phyloP scores from a whole-genome alignment of 2,113 vertebrate species.

The Cariama cristata region DNA sequence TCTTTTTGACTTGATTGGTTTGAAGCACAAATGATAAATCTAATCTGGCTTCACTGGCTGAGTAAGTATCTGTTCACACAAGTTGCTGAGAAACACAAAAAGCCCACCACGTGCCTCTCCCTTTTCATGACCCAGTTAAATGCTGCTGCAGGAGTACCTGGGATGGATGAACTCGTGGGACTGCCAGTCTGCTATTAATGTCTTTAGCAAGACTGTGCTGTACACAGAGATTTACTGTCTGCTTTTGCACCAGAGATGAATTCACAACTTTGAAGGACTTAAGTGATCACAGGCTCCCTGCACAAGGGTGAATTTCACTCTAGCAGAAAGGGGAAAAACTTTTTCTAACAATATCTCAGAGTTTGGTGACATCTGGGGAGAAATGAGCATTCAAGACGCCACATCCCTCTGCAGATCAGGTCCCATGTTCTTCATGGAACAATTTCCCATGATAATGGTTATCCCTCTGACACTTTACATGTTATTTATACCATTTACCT shows the following conservation, averaged over 20 bases:
- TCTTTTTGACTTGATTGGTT: conserved; percentile 26
- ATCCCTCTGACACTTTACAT: neutral
- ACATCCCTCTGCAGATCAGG: neutral
- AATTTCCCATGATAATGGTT: neutral
- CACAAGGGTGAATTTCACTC: neutral
- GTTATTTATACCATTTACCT: neutral
- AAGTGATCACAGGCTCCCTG: neutral
- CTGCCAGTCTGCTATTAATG: neutral
- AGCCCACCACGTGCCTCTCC: neutral
- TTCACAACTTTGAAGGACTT: neutral
- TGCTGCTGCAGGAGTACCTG: neutral
- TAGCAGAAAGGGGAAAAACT: neutral
- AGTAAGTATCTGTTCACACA: neutral
- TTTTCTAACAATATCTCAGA: neutral
- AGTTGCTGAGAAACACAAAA: neutral
- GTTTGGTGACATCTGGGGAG: neutral
- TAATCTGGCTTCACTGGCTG: conserved; percentile 36
- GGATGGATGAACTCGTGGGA: neutral
- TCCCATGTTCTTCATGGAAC: neutral
- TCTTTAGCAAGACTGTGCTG: neutral
- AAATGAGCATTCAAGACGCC: neutral
- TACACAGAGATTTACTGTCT: neutral
- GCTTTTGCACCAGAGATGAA: neutral
- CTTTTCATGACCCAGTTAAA: neutral
- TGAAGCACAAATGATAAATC: conserved; percentile 46